Base-by-base conservation (phyloP, 1,140 invertebrate species). In the Melipona quadrifasciata region DNA sequence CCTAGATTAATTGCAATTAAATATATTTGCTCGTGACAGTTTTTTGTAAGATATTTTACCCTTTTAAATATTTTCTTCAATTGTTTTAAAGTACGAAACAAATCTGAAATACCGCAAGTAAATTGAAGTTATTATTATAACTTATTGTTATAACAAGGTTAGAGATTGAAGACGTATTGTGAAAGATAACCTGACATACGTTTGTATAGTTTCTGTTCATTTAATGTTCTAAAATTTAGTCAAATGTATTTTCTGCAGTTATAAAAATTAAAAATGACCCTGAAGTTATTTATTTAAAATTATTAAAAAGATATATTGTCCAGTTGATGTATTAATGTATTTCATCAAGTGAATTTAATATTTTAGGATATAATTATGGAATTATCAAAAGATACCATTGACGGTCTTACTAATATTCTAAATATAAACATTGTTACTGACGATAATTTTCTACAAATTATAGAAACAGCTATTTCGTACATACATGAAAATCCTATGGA, bases 341-440 rank as follows among this genome's bases (percentile, higher is more conserved):
- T 31, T 16, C 55, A 31, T 34, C 67, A 0, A 79, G 34, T 81
- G 57, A 67, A 80, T 79, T 68, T 64, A 53, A 11, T 24, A 24
- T 39, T 96, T 96, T 95, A 11, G 97, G 97, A 68, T 68, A n/a
- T 68, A 31, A 74, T 70, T 27, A 94, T 93, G 93, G 92, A 94
- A 86, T 79, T 93, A 27, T 85, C 89, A 12, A 88, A 91, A 47
- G 85, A 82, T 80, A 87, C 84, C 27, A 78, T 91, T 6, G 85
- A 93, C 81, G 87, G 81, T 39, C 75, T 94, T 39, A 53, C 87
- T 16, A 91, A 93, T 67, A 86, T 90, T 16, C 77, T 91, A 82
- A 94, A 92, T 79, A 79, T 87, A 64, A 94, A 90, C 71, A 85
- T 89, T 76, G 90, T 95, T 61, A 89, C 84, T 8, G 91, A 93